Conservation (phyloP, 1,140 invertebrate genomes). For the Carposina sasakii region DNA sequence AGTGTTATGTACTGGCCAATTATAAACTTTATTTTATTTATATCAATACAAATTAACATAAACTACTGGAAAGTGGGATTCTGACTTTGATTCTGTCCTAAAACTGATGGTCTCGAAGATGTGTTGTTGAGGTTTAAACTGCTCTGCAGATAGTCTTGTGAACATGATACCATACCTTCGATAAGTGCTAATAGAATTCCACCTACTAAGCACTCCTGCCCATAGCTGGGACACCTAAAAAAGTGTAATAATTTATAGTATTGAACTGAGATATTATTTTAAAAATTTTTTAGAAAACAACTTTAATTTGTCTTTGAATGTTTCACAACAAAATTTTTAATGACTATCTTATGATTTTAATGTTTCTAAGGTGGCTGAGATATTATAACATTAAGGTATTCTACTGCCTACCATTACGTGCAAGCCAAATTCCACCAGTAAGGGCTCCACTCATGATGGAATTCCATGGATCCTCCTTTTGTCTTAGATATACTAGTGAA, state of each 20-base stretch:
- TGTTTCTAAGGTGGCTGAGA: slow-evolving; percentile 17
- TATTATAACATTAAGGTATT: slow-evolving; percentile 2
- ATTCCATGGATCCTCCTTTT: slow-evolving; percentile 99
- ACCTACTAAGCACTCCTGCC: slow-evolving; percentile 95
- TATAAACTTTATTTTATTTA: too few species aligned
- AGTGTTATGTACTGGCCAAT: too few species aligned
- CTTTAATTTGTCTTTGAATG: too few species aligned
- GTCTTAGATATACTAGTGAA: slow-evolving; percentile 91
- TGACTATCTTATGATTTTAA: too few species aligned
- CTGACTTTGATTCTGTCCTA: slow-evolving; percentile 67
- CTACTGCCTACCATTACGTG: slow-evolving; percentile 84
- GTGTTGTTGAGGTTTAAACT: slow-evolving; percentile 86
- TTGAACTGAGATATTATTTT: too few species aligned
- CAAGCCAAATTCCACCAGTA: slow-evolving; percentile 95
- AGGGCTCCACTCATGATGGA: slow-evolving; percentile 97
- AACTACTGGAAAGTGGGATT: slow-evolving; percentile 49
- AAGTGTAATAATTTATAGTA: slow-evolving; percentile 20
- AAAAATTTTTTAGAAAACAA: too few species aligned
- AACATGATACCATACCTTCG: slow-evolving; percentile 97
- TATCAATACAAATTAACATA: slow-evolving; percentile 73
- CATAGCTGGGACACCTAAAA: slow-evolving; percentile 86
- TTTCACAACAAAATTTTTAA: too few species aligned
- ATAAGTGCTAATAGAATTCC: slow-evolving; percentile 95
- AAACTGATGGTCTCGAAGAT: slow-evolving; percentile 79
- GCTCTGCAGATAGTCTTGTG: slow-evolving; percentile 90